Conservation (phyloP, 2,888 invertebrate genomes). For the Drosophila subquinaria region DNA sequence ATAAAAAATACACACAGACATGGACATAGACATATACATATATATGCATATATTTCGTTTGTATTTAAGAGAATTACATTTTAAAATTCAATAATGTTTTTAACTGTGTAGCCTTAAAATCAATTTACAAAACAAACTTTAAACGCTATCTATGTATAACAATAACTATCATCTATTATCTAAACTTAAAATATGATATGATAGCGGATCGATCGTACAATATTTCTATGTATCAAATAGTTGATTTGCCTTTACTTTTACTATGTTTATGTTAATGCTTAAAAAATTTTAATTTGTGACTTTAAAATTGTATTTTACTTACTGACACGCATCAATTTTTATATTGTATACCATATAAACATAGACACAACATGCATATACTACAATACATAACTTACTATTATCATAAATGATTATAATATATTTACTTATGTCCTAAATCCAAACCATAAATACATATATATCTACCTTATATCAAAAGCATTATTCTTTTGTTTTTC, state of each 20-base stretch:
- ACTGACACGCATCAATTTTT: conserved; percentile 28
- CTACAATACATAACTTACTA: conserved; percentile 55
- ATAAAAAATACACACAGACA: conserved; percentile 26
- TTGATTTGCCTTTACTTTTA: conserved; percentile 52
- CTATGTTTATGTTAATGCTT: conserved; percentile 29
- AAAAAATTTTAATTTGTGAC: conserved; percentile 47
- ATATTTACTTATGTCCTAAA: conserved; percentile 68
- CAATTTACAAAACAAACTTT: conserved; percentile 62
- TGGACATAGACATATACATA: conserved; percentile 25
- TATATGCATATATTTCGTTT: conserved; percentile 39
- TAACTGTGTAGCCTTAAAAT: conserved; percentile 78
- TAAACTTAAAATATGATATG: conserved; percentile 39
- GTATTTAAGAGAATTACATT: conserved; percentile 49
- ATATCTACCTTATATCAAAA: conserved; percentile 47
- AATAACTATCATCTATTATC: conserved; percentile 24
- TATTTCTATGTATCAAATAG: conserved; percentile 37
- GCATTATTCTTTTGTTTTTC: conserved; percentile 40
- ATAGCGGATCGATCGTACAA: conserved; percentile 48
- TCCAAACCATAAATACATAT: conserved; percentile 51
- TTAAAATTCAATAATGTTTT: conserved; percentile 58
- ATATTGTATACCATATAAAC: conserved; percentile 52
- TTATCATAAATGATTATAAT: conserved; percentile 62
- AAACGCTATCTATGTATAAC: conserved; percentile 35
- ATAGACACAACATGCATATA: conserved; percentile 48
- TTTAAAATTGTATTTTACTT: conserved; percentile 47